These are phyloP conservation scores for Sinocyclocheilus anshuiensis DNA, from an alignment of 2,113 vertebrate genomes.

Conservation along the genomic window DNA sequence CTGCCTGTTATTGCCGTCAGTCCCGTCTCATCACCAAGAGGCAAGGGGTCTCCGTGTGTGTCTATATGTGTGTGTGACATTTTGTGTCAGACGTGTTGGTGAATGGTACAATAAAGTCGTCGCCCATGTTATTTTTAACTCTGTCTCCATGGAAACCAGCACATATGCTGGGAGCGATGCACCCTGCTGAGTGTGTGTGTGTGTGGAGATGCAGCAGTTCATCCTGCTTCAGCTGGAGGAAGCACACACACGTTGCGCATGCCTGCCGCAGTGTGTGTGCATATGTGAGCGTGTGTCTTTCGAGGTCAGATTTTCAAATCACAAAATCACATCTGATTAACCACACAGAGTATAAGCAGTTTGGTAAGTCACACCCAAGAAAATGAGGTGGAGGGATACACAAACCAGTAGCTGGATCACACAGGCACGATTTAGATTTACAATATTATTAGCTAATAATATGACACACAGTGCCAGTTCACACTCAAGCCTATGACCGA, in stretches of 20 bases:
- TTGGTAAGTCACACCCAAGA: background rate
- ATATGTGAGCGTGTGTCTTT: constrained; percentile 48
- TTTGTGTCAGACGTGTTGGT: constrained; percentile 56
- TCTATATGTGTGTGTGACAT: constrained; percentile 49
- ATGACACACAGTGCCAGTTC: background rate
- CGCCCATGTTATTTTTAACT: constrained; percentile 65
- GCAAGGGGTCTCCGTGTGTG: constrained; percentile 30
- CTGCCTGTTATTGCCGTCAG: constrained; percentile 5
- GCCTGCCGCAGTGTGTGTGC: constrained; percentile 42
- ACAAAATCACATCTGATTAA: constrained; percentile 11
- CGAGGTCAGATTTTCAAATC: constrained; percentile 30
- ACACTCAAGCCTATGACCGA: background rate
- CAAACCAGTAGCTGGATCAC: background rate
- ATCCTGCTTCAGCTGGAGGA: constrained; percentile 45
- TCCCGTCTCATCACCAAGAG: background rate
- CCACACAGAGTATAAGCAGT: background rate
- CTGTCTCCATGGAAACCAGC: constrained; percentile 69
- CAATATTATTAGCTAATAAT: background rate
- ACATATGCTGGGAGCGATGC: constrained; percentile 57
- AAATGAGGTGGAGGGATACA: background rate
- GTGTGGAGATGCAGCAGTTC: constrained; percentile 46
- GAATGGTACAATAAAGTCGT: constrained; percentile 58
- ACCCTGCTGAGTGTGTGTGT: constrained; percentile 36
- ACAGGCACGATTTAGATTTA: background rate
- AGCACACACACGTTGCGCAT: constrained; percentile 18